Evolutionary conservation across 2,888 invertebrate genomes (phyloP).

Genomic region (Apotomis capreana): DNA sequence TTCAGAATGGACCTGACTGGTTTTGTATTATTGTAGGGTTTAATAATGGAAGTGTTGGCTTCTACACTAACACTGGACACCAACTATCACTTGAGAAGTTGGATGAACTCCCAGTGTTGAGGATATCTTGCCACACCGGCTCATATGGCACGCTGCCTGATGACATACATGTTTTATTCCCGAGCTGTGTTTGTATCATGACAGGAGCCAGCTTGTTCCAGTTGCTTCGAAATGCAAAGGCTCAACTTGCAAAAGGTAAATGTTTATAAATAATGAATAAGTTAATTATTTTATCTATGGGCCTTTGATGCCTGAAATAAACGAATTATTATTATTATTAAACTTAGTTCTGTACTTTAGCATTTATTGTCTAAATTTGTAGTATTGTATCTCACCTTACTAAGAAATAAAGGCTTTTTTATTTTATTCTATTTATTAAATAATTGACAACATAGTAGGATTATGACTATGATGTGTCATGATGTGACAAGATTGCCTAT

Average conservation of each 20-base stretch:
- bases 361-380: no score
- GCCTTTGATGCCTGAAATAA: no score
- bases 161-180: slow-evolving; percentile 90
- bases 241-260: slow-evolving; percentile 90
- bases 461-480: no score
- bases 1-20: slow-evolving; percentile 93
- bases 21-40: slow-evolving; percentile 95
- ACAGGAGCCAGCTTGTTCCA: slow-evolving; percentile 91
- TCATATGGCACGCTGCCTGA: slow-evolving; percentile 81
- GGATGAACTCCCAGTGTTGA: slow-evolving; percentile 90
- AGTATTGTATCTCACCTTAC: no score
- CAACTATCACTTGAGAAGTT: slow-evolving; percentile 92
- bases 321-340: no score
- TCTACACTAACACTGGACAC: slow-evolving; percentile 94
- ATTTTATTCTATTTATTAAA: no score
- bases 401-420: no score
- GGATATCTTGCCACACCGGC: slow-evolving; percentile 89
- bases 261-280: background rate
- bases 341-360: no score
- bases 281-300: no score
- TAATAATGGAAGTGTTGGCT: slow-evolving; percentile 91
- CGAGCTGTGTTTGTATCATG: slow-evolving; percentile 87
- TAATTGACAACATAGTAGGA: no score
- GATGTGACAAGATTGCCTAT: no score
- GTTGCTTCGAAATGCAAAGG: slow-evolving; percentile 89